phyloP scores from a whole-genome alignment of 1,140 invertebrate species.

The Zaprionus taronus region DNA sequence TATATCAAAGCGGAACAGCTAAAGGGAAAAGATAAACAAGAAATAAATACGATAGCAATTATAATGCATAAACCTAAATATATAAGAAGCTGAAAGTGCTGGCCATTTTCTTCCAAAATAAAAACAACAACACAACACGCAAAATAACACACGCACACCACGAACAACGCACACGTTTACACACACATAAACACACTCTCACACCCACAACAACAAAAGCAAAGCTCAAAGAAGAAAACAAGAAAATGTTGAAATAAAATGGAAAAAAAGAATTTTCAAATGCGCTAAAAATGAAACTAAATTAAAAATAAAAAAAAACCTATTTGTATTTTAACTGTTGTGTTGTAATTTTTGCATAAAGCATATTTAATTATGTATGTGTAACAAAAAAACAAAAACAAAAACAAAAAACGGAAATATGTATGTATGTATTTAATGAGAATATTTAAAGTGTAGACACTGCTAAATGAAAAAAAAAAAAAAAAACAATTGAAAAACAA shows the following conservation, averaged over 20 bases:
- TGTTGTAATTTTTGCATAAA: conserved; percentile 83
- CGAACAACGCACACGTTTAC: conserved; percentile 34
- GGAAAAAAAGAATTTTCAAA: conserved; percentile 38
- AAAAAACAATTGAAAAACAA: conserved; percentile 37
- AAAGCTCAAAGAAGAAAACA: conserved; percentile 57
- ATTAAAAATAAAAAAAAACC: conserved; percentile 41
- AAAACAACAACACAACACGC: conserved; percentile 38
- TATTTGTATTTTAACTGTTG: conserved; percentile 83
- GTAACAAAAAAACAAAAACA: conserved; percentile 59
- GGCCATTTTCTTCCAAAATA: conserved; percentile 81
- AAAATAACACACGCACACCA: conserved; percentile 40
- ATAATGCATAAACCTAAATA: conserved; percentile 56
- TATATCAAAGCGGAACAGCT: conserved; percentile 23
- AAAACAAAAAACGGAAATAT: conserved; percentile 57
- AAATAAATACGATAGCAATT: conserved; percentile 54
- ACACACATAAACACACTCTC: conserved; percentile 37
- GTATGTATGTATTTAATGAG: conserved; percentile 57
- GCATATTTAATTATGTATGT: conserved; percentile 82
- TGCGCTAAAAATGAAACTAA: conserved; percentile 47
- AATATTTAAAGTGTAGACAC: conserved; percentile 70
- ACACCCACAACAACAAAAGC: conserved; percentile 51
- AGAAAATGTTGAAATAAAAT: conserved; percentile 49
- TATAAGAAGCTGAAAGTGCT: conserved; percentile 82
- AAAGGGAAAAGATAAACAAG: conserved; percentile 27
- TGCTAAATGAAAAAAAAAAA: conserved; percentile 45